These are phyloP conservation scores for Apamea epomidion DNA, from an alignment of 2,888 invertebrate genomes.

Conservation along the genomic window DNA sequence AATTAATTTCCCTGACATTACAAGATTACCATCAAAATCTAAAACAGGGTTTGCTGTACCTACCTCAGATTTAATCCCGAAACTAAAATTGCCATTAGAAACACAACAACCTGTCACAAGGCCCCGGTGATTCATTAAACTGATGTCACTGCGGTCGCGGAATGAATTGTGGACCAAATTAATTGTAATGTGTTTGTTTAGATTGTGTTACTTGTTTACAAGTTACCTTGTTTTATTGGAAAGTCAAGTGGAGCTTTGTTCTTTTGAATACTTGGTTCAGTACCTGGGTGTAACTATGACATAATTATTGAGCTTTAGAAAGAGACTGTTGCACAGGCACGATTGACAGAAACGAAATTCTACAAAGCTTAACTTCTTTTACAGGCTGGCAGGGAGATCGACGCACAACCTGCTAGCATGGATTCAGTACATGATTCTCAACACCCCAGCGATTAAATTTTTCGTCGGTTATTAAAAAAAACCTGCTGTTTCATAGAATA, in stretches of 20 bases:
- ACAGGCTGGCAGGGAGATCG: too few species aligned
- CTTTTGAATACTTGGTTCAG: background rate
- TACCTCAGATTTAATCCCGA: slow-evolving; percentile 27
- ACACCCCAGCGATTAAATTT: too few species aligned
- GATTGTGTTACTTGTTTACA: slow-evolving; percentile 32
- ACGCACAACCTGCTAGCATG: too few species aligned
- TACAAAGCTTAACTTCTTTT: too few species aligned
- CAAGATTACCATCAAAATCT: slow-evolving; percentile 7
- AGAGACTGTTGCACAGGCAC: too few species aligned
- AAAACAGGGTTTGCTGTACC: background rate
- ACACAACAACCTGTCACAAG: slow-evolving; percentile 43
- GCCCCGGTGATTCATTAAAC: slow-evolving; percentile 59
- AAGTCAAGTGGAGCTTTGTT: background rate
- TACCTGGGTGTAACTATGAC: background rate
- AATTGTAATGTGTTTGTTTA: slow-evolving; percentile 57
- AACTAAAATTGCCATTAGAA: slow-evolving; percentile 49
- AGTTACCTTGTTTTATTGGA: slow-evolving; percentile 21
- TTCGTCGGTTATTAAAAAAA: too few species aligned
- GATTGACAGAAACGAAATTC: too few species aligned
- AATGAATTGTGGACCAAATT: slow-evolving; percentile 61
- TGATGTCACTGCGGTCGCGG: slow-evolving; percentile 54
- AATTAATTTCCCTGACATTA: background rate
- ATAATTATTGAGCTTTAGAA: too few species aligned
- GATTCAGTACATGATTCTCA: too few species aligned
- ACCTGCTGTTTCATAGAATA: too few species aligned